Evolutionary conservation across 2,113 vertebrate species (phyloP).

Genomic region (Empidonax alnorum): DNA sequence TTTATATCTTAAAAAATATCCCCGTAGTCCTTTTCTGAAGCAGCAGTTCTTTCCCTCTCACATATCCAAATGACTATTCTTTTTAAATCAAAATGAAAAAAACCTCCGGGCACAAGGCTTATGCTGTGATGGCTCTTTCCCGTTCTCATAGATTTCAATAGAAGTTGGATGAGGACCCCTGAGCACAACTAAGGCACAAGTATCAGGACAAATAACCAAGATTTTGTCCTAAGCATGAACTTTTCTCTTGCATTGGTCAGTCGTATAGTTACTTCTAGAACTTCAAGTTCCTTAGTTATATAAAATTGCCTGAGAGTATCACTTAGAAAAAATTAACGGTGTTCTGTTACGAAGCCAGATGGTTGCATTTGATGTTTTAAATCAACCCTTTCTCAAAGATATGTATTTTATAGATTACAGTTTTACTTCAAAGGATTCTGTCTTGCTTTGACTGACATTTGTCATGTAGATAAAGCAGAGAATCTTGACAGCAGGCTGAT

Average conservation of each 20-base stretch:
- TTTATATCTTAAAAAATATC: not conserved
- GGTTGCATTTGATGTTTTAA: not conserved
- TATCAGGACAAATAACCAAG: not conserved
- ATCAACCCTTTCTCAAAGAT: not conserved
- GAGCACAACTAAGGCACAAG: not conserved
- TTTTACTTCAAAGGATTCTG: conserved; percentile 7
- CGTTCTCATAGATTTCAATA: not conserved
- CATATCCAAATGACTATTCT: not conserved
- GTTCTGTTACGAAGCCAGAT: not conserved
- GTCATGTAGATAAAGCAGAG: not conserved
- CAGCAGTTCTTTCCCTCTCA: not conserved
- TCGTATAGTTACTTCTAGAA: not conserved
- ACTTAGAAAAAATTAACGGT: not conserved
- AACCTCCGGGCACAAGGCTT: not conserved
- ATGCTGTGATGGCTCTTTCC: not conserved
- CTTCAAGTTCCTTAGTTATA: not conserved
- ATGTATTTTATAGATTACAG: not conserved
- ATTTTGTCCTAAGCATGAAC: not conserved
- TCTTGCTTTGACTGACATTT: conserved; percentile 47
- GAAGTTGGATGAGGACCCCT: not conserved
- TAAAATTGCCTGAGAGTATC: not conserved
- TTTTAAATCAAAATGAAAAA: conserved; percentile 1
- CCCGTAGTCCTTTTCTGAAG: not conserved
- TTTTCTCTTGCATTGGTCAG: not conserved
- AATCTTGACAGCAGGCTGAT: not conserved